Evolutionary conservation across 37 sponge, comb jelly and placozoan genomes (phyloP), one percentile per base, ranked within the genome.

Genomic region (Halisarca cf. caerulea): DNA sequence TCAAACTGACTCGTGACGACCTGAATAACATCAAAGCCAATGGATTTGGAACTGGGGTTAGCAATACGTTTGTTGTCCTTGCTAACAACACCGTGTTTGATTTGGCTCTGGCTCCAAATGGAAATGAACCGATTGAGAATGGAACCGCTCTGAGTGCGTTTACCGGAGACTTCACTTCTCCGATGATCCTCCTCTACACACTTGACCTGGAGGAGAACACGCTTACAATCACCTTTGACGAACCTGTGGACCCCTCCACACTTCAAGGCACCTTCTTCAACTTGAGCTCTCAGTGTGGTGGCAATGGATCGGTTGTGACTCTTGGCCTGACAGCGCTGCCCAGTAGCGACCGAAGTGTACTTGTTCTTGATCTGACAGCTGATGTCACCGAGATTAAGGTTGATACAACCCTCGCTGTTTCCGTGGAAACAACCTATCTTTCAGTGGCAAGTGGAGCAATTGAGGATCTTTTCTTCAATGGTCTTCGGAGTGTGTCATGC

Each of bases 201-300:
- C 64, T 95, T 2, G 84, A 92, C 61, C 66, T 95, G 21, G 83
- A 90, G 40, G 27, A n/a, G 5, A 47, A 75, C n/a, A 59, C 51
- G 34, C 58, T 95, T 14, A 27, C 23, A 2, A 66, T 95, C 15
- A 85, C 90, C 27, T 95, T 95, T 69, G 83, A 91, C 87, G 95
- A 95, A 51, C 95, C 95, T 34, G 75, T 91, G 2, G 43, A 84
- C 24, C 30, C 42, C 17, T 36, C 45, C 45, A 74, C 42, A 20
- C 14, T 74, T 24, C 42, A 20, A 43, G 45, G 77, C 18, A 44
- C 42, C 45, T 41, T 23, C 42, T 74, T 74, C 24, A 43, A 4
- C 42, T 21, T 74, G 43, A 35, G 47, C 25, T 74, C 77, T 1
- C 24, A 44, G n/a, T 74, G 77, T 74, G 69, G 28, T 28, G 69